phyloP scores from a whole-genome alignment of 2,888 invertebrate species.

The Andrena marginata region DNA sequence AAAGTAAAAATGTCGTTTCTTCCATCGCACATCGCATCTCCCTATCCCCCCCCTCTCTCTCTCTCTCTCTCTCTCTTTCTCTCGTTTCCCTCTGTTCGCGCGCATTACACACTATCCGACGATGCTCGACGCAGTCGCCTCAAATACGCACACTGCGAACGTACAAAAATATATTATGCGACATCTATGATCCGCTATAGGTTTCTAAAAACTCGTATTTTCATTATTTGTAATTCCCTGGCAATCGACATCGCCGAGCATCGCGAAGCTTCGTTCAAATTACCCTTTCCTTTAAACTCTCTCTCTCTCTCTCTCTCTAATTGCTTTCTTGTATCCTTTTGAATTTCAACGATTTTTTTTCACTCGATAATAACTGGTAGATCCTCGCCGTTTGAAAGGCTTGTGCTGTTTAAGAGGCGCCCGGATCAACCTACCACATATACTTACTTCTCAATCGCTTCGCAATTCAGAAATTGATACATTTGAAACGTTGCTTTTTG shows the following conservation, averaged over 20 bases:
- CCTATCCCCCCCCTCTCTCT: neutral
- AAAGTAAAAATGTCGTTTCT: neutral
- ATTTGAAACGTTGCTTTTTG: neutral
- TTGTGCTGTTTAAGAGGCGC: neutral
- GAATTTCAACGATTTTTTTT: neutral
- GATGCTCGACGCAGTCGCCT: constrained; percentile 60
- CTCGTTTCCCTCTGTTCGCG: neutral
- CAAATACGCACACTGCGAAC: constrained; percentile 78
- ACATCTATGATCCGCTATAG: constrained; percentile 83
- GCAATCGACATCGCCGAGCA: constrained; percentile 63
- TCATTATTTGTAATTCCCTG: constrained; percentile 57
- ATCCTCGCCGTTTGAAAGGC: neutral
- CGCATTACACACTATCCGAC: constrained; percentile 24
- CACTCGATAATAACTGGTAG: neutral
- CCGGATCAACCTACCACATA: no score
- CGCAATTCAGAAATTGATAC: neutral
- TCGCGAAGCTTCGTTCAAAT: constrained; percentile 36
- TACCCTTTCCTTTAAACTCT: neutral
- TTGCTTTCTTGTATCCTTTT: neutral
- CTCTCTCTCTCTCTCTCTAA: neutral
- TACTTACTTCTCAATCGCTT: neutral
- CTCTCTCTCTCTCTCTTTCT: constrained; percentile 4
- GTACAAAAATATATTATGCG: constrained; percentile 84
- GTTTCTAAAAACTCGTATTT: constrained; percentile 81
- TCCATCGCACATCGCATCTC: neutral